Evolutionary conservation across 2,888 invertebrate species (phyloP), one percentile per base, ranked within the genome.

Genomic region (Thelaira solivaga): DNA sequence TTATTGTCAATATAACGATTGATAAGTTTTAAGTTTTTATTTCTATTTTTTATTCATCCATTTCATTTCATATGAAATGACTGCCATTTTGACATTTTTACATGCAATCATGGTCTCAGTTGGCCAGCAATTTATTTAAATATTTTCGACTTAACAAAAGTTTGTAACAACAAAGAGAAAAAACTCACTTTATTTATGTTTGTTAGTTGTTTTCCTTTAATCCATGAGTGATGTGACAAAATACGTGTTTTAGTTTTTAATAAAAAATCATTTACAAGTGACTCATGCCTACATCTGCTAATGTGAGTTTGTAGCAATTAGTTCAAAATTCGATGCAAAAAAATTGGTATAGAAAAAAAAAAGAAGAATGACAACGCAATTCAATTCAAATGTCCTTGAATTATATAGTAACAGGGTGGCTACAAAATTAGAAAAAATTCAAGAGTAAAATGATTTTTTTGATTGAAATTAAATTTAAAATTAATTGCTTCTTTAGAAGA

Each of bases 1-100:
- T 64, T 22, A 55, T 64, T 72, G 72, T 55, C 72, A 64, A 34
- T 29, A 45, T 29, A 64, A 64, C 55, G 39, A 72, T 55, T 64
- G 62, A 55, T 64, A 71, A 43, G 43, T 55, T 71, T 71, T 71
- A 39, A 47, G 29, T 34, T 47, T 36, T 10, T 39, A 13, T 31
- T 41, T 41, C 4, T 26, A 1, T 1, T 24, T 29, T 43, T 34
- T 11, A 26, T 64, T 4, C 2, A 11, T 47, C 13, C 6, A 10
- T 16, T 47, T 10, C 11, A 8, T 10, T 22, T 61, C 31, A n/a
- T 29, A 6, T 4, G 20, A n/a, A 64, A 64, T 7, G 31, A 64
- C 7, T 24, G 26, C n/a, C 22, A 65, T 31, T 45, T 55, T 57
- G 36, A 68, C 26, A 36, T 13, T 55, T 26, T 0, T 29, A 55